Evolutionary conservation across 2,888 invertebrate species (phyloP).

Genomic region (Hoplodrina blanda): DNA sequence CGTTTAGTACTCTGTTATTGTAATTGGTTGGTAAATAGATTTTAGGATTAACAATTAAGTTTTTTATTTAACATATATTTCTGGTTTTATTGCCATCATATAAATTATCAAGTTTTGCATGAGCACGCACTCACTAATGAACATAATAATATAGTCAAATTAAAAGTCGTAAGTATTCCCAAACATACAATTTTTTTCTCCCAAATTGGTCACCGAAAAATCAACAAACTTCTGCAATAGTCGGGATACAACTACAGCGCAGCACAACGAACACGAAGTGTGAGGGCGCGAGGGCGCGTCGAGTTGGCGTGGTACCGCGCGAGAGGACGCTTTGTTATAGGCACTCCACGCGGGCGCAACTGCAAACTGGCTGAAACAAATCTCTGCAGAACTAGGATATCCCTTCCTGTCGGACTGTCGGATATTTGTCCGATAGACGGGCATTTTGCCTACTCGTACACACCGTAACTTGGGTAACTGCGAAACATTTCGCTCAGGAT

Average conservation of each 20-base stretch:
- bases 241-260: background rate
- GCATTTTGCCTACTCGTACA: conserved; percentile 57
- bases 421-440: conserved; percentile 69
- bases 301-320: conserved; percentile 46
- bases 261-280: background rate
- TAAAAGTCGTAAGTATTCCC: background rate
- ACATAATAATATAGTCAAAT: too few species aligned
- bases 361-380: conserved; percentile 74
- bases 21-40: background rate
- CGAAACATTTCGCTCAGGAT: conserved; percentile 66
- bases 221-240: background rate
- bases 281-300: background rate
- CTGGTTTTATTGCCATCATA: too few species aligned
- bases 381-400: conserved; percentile 72
- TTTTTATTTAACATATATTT: too few species aligned
- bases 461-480: conserved; percentile 60
- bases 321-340: conserved; percentile 62
- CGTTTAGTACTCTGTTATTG: background rate
- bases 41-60: background rate
- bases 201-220: background rate
- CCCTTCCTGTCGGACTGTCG: conserved; percentile 70
- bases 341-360: conserved; percentile 64
- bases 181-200: background rate
- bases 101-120: too few species aligned
- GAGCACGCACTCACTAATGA: too few species aligned